Conservation (phyloP, 1,140 invertebrate species). For the Drosophila rufa region DNA sequence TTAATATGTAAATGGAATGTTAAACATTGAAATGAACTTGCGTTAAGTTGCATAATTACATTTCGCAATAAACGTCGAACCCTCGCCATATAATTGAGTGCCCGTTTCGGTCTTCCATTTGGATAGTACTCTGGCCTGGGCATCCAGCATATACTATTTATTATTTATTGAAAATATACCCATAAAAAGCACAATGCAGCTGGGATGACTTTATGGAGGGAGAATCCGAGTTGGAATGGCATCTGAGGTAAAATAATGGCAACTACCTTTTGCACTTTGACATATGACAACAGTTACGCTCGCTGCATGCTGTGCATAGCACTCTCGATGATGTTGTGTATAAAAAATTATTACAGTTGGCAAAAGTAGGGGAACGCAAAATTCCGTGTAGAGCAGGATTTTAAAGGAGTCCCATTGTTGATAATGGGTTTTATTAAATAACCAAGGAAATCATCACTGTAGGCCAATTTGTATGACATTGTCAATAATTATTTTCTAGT, state of each 20-base stretch:
- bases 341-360: constrained; percentile 44
- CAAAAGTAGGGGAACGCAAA: constrained; percentile 12
- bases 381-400: constrained; percentile 11
- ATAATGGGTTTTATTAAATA: background rate
- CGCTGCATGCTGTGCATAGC: constrained; percentile 30
- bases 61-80: constrained; percentile 66
- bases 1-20: constrained; percentile 81
- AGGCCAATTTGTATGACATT: background rate
- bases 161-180: constrained; percentile 74
- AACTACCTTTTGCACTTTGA: constrained; percentile 56
- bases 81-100: constrained; percentile 55
- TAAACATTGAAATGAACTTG: constrained; percentile 81
- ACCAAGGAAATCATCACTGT: background rate
- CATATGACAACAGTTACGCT: constrained; percentile 57
- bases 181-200: constrained; percentile 67
- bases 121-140: constrained; percentile 12
- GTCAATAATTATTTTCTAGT: constrained; percentile 2
- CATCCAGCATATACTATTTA: constrained; percentile 41
- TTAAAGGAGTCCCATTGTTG: background rate
- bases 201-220: background rate
- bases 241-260: constrained; percentile 50
- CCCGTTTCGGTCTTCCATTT: constrained; percentile 4
- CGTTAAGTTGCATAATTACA: constrained; percentile 82
- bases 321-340: constrained; percentile 26
- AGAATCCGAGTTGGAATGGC: constrained; percentile 5